A percentile compares a stretch with the other conserved stretches of the same genome.
These are phyloP conservation scores for Urocyon cinereoargenteus DNA, from an alignment of 2,797 vertebrate species.

Conservation along the genomic window DNA sequence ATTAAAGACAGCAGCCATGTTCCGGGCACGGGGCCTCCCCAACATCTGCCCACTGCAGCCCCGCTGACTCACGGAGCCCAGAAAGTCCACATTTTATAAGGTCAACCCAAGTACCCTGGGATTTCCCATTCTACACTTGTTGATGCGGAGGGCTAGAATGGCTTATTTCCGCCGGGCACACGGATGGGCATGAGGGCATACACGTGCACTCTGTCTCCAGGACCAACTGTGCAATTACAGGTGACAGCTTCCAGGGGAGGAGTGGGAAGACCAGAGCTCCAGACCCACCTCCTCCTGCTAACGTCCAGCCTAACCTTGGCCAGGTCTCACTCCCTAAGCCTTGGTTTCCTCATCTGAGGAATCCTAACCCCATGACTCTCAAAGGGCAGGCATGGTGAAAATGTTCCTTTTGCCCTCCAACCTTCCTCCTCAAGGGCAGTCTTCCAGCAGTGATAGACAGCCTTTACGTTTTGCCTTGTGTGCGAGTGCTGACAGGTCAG, in stretches of 20 bases:
- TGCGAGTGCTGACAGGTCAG: neutral
- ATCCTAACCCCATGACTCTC: neutral
- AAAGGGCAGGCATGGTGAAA: neutral
- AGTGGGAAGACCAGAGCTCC: neutral
- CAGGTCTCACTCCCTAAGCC: neutral
- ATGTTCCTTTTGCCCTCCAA: neutral
- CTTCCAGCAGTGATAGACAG: neutral
- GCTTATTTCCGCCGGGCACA: neutral
- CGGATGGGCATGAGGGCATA: neutral
- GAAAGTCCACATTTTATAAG: constrained; percentile 30
- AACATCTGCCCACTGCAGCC: neutral
- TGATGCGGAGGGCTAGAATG: neutral
- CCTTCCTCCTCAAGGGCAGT: neutral
- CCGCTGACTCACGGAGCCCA: neutral
- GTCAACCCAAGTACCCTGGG: neutral
- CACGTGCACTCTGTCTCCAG: neutral
- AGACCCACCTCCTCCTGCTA: neutral
- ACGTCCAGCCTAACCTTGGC: neutral
- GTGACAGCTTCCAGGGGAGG: neutral
- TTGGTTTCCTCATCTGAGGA: neutral
- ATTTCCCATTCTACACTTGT: neutral
- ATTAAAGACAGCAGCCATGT: neutral
- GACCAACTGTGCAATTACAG: neutral
- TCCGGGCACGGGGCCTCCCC: neutral
- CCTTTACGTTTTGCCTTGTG: neutral